These are phyloP conservation scores for Terrapene triunguis DNA, from an alignment of 2,113 vertebrate species.

Conservation along the genomic window DNA sequence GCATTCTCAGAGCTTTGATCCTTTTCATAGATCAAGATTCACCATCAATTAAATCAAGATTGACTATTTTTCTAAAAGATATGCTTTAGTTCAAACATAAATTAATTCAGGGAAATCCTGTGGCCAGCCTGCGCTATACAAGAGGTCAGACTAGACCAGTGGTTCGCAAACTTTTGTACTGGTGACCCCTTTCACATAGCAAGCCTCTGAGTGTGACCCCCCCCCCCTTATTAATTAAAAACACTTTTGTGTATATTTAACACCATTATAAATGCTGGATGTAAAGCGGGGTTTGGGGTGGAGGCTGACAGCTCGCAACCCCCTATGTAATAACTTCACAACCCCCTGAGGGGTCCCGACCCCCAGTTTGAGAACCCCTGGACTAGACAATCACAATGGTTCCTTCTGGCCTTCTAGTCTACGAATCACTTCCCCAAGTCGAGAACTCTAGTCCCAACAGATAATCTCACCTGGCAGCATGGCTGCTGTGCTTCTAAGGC, in stretches of 20 bases:
- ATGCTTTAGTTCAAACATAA: neutral
- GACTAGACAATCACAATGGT: neutral
- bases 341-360: too few relatives aligned
- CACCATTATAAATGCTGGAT: too few relatives aligned
- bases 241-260: too few relatives aligned
- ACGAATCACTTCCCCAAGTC: neutral
- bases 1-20: neutral
- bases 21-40: neutral
- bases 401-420: neutral
- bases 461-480: neutral
- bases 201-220: too few relatives aligned
- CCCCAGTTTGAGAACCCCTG: too few relatives aligned
- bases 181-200: too few relatives aligned
- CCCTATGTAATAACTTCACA: too few relatives aligned
- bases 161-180: too few relatives aligned
- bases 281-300: too few relatives aligned
- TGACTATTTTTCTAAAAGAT: neutral
- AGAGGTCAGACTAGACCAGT: neutral
- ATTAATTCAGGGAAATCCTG: neutral
- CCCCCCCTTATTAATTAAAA: too few relatives aligned
- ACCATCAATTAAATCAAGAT: neutral
- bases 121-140: neutral
- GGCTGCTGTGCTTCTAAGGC: neutral
- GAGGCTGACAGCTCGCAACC: too few relatives aligned
- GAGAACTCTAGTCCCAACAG: neutral